phyloP scores from a whole-genome alignment of 1,140 invertebrate genomes.

The Drosophila kanapiae region DNA sequence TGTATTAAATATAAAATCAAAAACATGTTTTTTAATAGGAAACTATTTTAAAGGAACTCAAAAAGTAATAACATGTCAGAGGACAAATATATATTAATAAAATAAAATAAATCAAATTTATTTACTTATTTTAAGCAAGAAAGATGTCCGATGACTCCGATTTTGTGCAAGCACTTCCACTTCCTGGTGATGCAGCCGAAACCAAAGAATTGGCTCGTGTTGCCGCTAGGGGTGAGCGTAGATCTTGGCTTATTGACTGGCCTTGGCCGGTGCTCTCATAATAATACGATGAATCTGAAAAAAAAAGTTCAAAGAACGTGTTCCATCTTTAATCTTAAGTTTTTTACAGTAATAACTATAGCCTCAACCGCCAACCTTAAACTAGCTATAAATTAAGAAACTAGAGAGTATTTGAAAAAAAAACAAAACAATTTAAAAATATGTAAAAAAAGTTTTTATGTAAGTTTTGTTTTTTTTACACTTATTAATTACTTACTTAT shows the following conservation, averaged over 20 bases:
- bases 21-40: too few species aligned
- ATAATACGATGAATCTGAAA: constrained; percentile 87
- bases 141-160: constrained; percentile 86
- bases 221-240: constrained; percentile 89
- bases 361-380: too few species aligned
- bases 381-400: too few species aligned
- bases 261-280: constrained; percentile 86
- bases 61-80: neutral
- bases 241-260: constrained; percentile 85
- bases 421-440: too few species aligned
- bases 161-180: constrained; percentile 90
- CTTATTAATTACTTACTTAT: constrained; percentile 90
- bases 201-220: constrained; percentile 90
- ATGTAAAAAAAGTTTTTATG: too few species aligned
- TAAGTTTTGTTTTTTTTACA: neutral
- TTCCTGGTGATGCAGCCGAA: constrained; percentile 89
- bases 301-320: too few species aligned
- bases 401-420: too few species aligned
- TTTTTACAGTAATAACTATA: too few species aligned
- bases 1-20: too few species aligned
- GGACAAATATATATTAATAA: too few species aligned
- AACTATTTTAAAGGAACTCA: too few species aligned
- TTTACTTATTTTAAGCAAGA: constrained; percentile 67
- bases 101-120: neutral
- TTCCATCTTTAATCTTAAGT: too few species aligned